Evolutionary conservation across 2,888 invertebrate species (phyloP), one percentile per base, ranked within the genome.

Genomic region (Nebria salina): DNA sequence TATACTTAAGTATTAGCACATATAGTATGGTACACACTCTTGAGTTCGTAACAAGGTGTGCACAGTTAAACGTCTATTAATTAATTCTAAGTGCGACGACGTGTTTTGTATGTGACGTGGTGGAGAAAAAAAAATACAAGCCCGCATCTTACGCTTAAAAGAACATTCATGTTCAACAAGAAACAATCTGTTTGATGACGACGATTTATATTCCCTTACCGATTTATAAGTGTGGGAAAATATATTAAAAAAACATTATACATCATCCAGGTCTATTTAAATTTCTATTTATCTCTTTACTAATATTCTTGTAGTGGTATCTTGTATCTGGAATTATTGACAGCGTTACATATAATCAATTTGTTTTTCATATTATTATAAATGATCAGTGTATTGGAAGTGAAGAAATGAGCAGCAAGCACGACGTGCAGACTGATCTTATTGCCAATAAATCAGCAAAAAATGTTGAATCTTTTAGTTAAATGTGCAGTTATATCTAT

Each of bases 401-500:
- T 11, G 54, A 11, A 20, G 20, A 20, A 20, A 20, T 20, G 20
- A 20, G 20, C 20, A 20, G 0, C 20, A 20, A 20, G 20, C 20
- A 20, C 20, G 20, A 1, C n/a, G n/a, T n/a, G n/a, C n/a, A n/a
- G n/a, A 54, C 9, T 1, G 9, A 54, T 54, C 54, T 5, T 5
- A 54, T 54, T 54, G 8, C 2, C 7, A 54, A 54, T 54, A 54
- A 13, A 54, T 54, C 54, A 11, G 54, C 43, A 13, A 54, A 54
- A 54, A 54, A 54, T 6, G 7, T 34, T 34, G 54, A 11, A 6
- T 54, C 2, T 11, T 54, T 13, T 7, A 13, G 8, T 54, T 11
- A 54, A 54, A 54, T 54, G 54, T 54, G 54, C 54, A 54, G 54
- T 54, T 54, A 54, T 54, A 54, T 54, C 54, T 54, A 54, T 54